phyloP scores from a whole-genome alignment of 2,888 invertebrate genomes.

The Synanthedon formicaeformis region DNA sequence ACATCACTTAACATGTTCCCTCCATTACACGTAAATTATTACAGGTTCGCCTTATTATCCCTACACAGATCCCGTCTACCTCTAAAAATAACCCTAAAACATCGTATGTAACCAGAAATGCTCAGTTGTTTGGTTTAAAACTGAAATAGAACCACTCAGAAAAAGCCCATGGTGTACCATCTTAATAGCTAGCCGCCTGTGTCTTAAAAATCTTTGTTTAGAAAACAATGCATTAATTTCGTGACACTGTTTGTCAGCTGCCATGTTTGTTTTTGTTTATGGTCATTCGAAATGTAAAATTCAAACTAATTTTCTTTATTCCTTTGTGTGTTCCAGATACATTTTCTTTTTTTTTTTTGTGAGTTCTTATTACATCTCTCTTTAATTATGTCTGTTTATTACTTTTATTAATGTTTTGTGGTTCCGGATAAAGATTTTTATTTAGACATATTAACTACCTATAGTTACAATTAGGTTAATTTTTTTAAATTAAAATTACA shows the following conservation, averaged over 20 bases:
- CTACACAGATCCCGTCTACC: constrained; percentile 23
- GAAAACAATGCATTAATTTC: constrained; percentile 53
- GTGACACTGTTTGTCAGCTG: constrained; percentile 30
- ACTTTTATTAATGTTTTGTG: too few species aligned
- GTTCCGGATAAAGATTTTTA: too few species aligned
- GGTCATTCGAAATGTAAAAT: neutral
- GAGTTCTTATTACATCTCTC: too few species aligned
- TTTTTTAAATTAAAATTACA: too few species aligned
- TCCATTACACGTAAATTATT: constrained; percentile 11
- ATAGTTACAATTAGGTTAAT: too few species aligned
- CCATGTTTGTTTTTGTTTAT: constrained; percentile 1
- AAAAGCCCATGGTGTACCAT: constrained; percentile 16
- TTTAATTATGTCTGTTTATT: too few species aligned
- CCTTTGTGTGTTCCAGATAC: neutral
- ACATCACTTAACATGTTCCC: too few species aligned
- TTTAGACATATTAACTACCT: too few species aligned
- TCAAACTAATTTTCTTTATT: neutral
- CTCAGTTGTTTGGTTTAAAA: constrained; percentile 46
- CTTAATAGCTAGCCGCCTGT: constrained; percentile 12
- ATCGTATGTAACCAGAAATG: constrained; percentile 41
- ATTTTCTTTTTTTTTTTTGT: constrained; percentile 3
- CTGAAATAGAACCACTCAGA: constrained; percentile 53
- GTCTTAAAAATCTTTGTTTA: constrained; percentile 35
- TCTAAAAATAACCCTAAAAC: constrained; percentile 33
- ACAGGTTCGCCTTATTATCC: constrained; percentile 24